A percentile compares a stretch with the other conserved stretches of the same genome.
Evolutionary conservation across 2,113 vertebrate genomes (phyloP).

Genomic region (Apteryx owenii): DNA sequence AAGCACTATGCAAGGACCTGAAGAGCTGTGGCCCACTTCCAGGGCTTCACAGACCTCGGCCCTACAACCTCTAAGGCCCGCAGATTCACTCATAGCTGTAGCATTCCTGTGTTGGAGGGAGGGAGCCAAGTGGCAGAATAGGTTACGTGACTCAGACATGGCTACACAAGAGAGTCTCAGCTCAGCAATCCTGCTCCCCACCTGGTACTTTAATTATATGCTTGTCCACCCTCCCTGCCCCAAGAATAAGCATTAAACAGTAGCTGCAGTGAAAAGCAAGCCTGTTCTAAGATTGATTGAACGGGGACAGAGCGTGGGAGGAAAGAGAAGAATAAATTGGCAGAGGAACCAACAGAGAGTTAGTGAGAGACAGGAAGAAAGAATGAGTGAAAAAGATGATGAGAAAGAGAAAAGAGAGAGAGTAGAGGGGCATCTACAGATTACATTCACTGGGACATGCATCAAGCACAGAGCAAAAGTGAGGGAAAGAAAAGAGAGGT

Average conservation of each 20-base stretch:
- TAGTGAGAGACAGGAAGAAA: slow-evolving; percentile 58
- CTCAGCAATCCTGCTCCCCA: background rate
- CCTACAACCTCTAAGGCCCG: background rate
- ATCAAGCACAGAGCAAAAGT: background rate
- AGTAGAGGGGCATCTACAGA: background rate
- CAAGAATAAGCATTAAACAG: slow-evolving; percentile 3
- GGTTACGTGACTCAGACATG: fast-evolving
- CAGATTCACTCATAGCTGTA: background rate
- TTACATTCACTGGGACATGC: background rate
- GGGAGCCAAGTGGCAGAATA: background rate
- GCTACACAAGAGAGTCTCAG: background rate
- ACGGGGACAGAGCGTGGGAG: slow-evolving; percentile 58
- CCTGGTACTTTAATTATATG: background rate
- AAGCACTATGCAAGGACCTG: background rate
- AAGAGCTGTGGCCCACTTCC: background rate
- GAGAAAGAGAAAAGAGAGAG: slow-evolving; percentile 21
- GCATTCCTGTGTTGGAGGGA: fast-evolving
- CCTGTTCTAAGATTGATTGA: slow-evolving; percentile 55
- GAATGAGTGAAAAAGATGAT: slow-evolving; percentile 37
- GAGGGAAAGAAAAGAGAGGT: slow-evolving; percentile 29
- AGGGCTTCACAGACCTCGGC: background rate
- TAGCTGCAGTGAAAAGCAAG: slow-evolving; percentile 30
- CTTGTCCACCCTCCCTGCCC: background rate
- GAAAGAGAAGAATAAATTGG: slow-evolving; percentile 57
- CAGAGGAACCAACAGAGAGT: slow-evolving; percentile 36